Percentiles rank a stretch among this genome's conserved stretches.
These are phyloP conservation scores for Brachionus calyciflorus DNA, from an alignment of 1,140 invertebrate genomes.

Conservation along the genomic window DNA sequence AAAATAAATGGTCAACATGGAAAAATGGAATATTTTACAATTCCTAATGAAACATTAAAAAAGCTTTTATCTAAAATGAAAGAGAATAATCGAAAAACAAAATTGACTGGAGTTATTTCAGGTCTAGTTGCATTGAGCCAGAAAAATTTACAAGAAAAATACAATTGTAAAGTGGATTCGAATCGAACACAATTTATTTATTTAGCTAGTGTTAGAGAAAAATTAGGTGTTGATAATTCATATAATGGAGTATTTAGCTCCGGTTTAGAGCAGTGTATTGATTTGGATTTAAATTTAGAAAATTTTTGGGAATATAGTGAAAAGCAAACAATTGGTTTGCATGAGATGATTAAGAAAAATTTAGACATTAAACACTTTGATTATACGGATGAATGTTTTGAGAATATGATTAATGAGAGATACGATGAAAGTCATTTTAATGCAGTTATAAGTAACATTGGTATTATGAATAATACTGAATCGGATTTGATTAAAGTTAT, in stretches of 20 bases:
- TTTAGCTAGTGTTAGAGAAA: neutral
- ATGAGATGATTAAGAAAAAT: neutral
- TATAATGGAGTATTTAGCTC: neutral
- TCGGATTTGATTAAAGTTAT: neutral
- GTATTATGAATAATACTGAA: neutral
- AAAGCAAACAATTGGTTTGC: neutral
- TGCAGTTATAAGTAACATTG: neutral
- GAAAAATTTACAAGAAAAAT: neutral
- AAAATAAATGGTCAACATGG: neutral
- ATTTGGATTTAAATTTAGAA: neutral
- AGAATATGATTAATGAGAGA: neutral
- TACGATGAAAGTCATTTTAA: neutral
- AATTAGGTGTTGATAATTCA: neutral
- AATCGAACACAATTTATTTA: neutral
- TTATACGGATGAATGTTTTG: neutral
- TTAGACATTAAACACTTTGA: neutral
- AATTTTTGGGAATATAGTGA: neutral
- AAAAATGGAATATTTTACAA: neutral
- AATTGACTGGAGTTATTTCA: neutral
- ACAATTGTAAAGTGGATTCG: neutral
- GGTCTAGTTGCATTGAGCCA: neutral
- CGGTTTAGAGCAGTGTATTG: neutral
- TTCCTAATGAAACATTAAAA: neutral
- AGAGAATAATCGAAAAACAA: neutral
- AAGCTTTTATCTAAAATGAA: neutral